Evolutionary conservation across 2,797 vertebrate genomes (phyloP), one percentile per base, ranked within the genome.

Genomic region (Lacerta agilis): DNA sequence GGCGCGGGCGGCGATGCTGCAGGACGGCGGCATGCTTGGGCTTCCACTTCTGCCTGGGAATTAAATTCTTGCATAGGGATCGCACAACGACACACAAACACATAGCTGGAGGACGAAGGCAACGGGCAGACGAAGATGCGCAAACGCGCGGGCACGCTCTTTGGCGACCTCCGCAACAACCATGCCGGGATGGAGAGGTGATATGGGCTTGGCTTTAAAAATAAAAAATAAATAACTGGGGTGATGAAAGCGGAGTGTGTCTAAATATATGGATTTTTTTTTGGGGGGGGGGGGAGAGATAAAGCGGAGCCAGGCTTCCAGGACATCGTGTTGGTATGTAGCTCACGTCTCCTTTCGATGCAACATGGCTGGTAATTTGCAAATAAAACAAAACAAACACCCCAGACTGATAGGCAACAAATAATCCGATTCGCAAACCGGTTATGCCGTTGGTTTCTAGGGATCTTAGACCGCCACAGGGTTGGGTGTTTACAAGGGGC

Each of bases 351-450:
- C 89, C 0, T 90, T 91, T 91, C 91, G 87, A 85, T 88, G 86
- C 94, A 94, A 93, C 90, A 95, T 94, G 94, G 95, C 95, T 95
- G 92, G 92, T 78, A 92, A 94, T 94, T 90, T 9, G 13, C 67
- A 23, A 55, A 55, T 15, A 55, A 55, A 55, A 55, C 49, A 55
- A 55, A 55, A 15, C 49, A 55, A 55, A 55, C 49, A 1, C 13
- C 27, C n/a, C 29, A 93, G 38, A 8, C 13, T 18, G 7, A 25
- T 20, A 15, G 36, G 6, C 18, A 61, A 87, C 94, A 93, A 93
- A 18, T 91, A 92, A 91, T 94, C 93, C 2, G 78, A 85, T 92
- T 91, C 67, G 3, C 49, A 29, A 88, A 73, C 1, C 55, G 3
- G 3, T 88, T 69, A 6, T 75, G 38, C 25, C 2, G 2, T 41